These are phyloP conservation scores for Sepiola atlantica DNA, from an alignment of 2,888 invertebrate genomes.

Conservation along the genomic window DNA sequence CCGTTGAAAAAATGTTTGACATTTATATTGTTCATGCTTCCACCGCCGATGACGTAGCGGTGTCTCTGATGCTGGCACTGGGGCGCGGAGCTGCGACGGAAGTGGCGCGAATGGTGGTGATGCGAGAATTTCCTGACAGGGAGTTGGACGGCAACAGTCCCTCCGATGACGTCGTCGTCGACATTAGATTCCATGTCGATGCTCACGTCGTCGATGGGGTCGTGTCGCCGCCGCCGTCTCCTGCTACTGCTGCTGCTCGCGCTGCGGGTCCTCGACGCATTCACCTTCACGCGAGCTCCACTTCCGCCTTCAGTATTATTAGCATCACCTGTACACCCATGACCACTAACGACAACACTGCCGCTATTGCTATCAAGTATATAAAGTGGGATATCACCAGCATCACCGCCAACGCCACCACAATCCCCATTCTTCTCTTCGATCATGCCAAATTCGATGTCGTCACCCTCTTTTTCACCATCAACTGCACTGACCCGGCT, in stretches of 20 bases:
- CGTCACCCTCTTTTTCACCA: conserved; percentile 39
- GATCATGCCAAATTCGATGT: conserved; percentile 14
- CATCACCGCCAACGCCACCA: not conserved
- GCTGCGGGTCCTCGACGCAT: conserved; percentile 46
- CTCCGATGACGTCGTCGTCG: conserved; percentile 25
- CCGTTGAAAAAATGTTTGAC: not conserved
- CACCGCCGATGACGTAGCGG: not conserved
- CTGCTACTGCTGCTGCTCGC: conserved; percentile 49
- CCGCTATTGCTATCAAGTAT: not conserved
- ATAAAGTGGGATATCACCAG: not conserved
- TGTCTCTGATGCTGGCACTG: not conserved
- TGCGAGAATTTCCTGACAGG: not conserved
- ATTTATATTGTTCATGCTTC: not conserved
- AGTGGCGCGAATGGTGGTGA: not conserved
- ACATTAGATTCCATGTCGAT: not conserved
- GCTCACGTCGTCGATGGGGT: not conserved
- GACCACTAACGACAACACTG: not conserved
- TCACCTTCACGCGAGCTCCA: not conserved
- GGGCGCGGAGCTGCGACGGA: not conserved
- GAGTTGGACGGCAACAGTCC: not conserved
- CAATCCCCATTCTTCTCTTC: not conserved
- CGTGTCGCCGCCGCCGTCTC: not conserved
- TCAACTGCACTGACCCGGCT: conserved; percentile 44
- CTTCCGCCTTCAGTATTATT: conserved; percentile 32
- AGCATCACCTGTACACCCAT: not conserved